Evolutionary conservation across 2,888 invertebrate genomes (phyloP), one percentile per base, ranked within the genome.

Genomic region (Lasioglossum leucozonium): DNA sequence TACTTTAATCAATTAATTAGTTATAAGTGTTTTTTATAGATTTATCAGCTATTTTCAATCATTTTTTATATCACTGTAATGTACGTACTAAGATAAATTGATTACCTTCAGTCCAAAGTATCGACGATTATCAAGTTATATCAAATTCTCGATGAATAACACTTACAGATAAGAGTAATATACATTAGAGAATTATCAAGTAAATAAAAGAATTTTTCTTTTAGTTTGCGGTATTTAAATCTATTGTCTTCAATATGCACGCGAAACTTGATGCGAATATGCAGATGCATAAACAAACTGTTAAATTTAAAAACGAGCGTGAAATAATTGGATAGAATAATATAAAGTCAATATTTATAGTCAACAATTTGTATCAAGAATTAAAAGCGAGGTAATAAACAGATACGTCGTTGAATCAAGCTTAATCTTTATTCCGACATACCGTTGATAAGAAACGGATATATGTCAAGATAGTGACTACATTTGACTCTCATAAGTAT

Each of bases 361-460:
- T 44, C 37, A 65, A n/a, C 42, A 47, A 69, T 67, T 62, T 30
- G 22, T n/a, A 11, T 47, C 16, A 42, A 11, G 4, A n/a, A 82
- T 44, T 69, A 55, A 67, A 18, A 30, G 34, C 26, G 6, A 37
- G n/a, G 72, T 26, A 77, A 78, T 76, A 76, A 77, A 84, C 75
- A 76, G n/a, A n/a, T n/a, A 62, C 30, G 65, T 67, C 42, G 65
- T 86, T 72, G 74, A 77, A 81, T 77, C 82, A 67, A 81, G 78
- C 81, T 82, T 81, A 77, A 79, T 83, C 74, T 40, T 30, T 51
- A 62, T 73, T 77, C 55, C 37, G 55, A 18, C 55, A 44, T 74
- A 72, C 67, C 47, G 26, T 79, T 81, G 88, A 88, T 88, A 88
- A 83, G 86, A 83, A 79, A 62, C 55, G 79, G 83, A 87, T 87